A percentile compares a stretch with the other conserved stretches of the same genome.
These are phyloP conservation scores for Tangara arthus DNA, from an alignment of 2,797 vertebrate genomes.

Conservation along the genomic window DNA sequence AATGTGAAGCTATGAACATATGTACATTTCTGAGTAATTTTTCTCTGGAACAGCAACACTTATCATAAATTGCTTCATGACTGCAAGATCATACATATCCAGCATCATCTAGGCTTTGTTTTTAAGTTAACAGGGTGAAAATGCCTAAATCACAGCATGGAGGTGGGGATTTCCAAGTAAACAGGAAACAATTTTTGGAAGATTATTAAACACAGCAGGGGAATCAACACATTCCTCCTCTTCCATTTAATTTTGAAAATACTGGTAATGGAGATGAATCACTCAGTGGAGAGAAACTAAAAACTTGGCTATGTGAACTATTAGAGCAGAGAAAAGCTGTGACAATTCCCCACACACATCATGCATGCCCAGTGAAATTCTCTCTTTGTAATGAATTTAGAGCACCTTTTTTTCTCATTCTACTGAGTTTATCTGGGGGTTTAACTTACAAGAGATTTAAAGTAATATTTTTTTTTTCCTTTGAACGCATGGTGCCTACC, in stretches of 20 bases:
- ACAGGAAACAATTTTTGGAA: slow-evolving; percentile 50
- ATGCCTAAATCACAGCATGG: slow-evolving; percentile 9
- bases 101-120: background rate
- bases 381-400: background rate
- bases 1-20: background rate
- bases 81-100: background rate
- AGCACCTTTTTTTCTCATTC: background rate
- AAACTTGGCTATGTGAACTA: background rate
- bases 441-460: background rate
- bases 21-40: slow-evolving; percentile 8
- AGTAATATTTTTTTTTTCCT: background rate
- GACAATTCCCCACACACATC: background rate
- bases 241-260: slow-evolving; percentile 57
- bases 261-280: slow-evolving; percentile 40
- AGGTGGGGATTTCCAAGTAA: slow-evolving; percentile 45
- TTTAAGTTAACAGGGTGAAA: slow-evolving; percentile 8
- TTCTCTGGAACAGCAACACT: slow-evolving; percentile 12
- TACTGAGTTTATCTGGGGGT: background rate
- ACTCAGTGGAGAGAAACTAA: background rate
- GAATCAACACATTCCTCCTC: slow-evolving; percentile 38
- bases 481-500: background rate
- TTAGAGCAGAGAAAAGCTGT: slow-evolving; percentile 3
- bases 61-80: slow-evolving; percentile 12
- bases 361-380: background rate
- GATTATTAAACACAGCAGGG: slow-evolving; percentile 52